A percentile compares a stretch with the other conserved stretches of the same genome.
These are phyloP conservation scores for Eupithecia vulgata DNA, from an alignment of 2,888 invertebrate genomes.

Conservation along the genomic window DNA sequence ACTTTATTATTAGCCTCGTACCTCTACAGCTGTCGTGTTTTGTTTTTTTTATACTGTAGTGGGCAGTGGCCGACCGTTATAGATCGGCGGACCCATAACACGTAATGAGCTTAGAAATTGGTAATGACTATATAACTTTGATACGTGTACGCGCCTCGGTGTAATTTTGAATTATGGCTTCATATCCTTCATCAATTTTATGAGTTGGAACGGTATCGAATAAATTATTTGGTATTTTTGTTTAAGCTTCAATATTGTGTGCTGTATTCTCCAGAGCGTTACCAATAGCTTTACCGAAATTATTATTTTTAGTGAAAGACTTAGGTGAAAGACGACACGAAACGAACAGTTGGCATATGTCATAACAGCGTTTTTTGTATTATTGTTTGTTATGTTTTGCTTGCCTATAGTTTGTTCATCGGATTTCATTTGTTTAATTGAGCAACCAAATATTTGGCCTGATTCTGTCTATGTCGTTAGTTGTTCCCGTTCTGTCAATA, in stretches of 20 bases:
- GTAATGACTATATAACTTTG: constrained; percentile 76
- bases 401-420: constrained; percentile 51
- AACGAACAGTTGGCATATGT: constrained; percentile 63
- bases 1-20: constrained; percentile 71
- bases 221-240: constrained; percentile 42
- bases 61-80: constrained; percentile 72
- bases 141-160: constrained; percentile 59
- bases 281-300: constrained; percentile 29
- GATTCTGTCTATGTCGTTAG: constrained; percentile 72
- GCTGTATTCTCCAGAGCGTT: constrained; percentile 34
- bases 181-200: constrained; percentile 61
- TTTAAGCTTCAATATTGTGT: constrained; percentile 35
- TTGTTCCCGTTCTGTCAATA: constrained; percentile 77
- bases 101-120: constrained; percentile 78
- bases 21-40: constrained; percentile 75
- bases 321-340: constrained; percentile 37
- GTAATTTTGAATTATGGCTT: constrained; percentile 68
- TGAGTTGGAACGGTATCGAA: constrained; percentile 54
- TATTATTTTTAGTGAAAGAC: constrained; percentile 27
- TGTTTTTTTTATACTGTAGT: constrained; percentile 57
- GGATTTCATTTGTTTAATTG: constrained; percentile 78
- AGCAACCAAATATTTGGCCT: constrained; percentile 73
- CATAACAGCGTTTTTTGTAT: constrained; percentile 59
- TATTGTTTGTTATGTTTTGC: constrained; percentile 52
- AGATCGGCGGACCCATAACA: constrained; percentile 73